These are phyloP conservation scores for Tragelaphus scriptus DNA, from an alignment of 2,113 vertebrate species.

Conservation along the genomic window DNA sequence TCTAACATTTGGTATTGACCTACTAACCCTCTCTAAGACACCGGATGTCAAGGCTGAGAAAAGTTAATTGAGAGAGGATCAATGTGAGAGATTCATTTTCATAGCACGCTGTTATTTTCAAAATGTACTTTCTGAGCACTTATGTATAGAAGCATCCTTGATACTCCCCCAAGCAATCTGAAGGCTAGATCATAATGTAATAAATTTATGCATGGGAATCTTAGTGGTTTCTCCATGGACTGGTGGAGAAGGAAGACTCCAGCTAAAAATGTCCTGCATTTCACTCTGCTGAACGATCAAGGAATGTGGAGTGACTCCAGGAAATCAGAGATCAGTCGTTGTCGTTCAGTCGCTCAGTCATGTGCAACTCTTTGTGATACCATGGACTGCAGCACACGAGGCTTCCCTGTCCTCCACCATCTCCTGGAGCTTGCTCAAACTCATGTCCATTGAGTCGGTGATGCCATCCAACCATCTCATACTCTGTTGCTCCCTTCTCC, in stretches of 20 bases:
- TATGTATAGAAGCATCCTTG: neutral
- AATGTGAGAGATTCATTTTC: conserved; percentile 22
- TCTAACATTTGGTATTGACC: neutral
- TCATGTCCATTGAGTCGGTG: neutral
- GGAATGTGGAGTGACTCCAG: neutral
- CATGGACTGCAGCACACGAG: neutral
- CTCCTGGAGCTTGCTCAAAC: neutral
- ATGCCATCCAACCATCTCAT: neutral
- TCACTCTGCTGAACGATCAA: neutral
- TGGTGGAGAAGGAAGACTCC: neutral
- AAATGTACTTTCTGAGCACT: conserved; percentile 25
- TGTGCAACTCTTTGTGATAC: neutral
- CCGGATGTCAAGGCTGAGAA: neutral
- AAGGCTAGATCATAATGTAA: neutral
- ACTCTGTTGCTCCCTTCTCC: neutral
- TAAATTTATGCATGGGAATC: neutral
- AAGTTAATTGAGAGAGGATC: conserved; percentile 3
- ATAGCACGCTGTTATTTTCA: neutral
- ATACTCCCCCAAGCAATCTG: neutral
- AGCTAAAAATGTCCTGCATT: conserved; percentile 1
- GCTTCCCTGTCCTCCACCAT: neutral
- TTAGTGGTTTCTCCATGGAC: neutral
- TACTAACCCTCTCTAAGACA: neutral
- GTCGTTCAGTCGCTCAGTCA: rapidly evolving
- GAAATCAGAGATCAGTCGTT: conserved; percentile 9